These are phyloP conservation scores for Eudasyphora cyanicolor DNA, from an alignment of 2,888 invertebrate species.

Conservation along the genomic window DNA sequence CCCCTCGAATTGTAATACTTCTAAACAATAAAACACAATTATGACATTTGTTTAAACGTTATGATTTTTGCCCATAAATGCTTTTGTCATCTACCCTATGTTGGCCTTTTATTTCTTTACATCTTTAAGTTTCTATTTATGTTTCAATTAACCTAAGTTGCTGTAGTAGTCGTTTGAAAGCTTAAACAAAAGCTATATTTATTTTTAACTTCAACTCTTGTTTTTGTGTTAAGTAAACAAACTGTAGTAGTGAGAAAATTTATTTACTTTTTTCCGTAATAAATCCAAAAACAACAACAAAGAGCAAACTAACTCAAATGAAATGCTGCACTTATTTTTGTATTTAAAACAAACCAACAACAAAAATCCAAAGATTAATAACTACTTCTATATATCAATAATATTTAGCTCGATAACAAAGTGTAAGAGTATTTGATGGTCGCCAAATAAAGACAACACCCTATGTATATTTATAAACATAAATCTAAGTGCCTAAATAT, in stretches of 20 bases:
- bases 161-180: conserved; percentile 45
- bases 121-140: conserved; percentile 16
- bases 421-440: conserved; percentile 34
- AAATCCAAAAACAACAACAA: too few species aligned
- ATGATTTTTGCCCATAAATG: not conserved
- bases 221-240: conserved; percentile 25
- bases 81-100: conserved; percentile 30
- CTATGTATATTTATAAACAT: not conserved
- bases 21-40: too few species aligned
- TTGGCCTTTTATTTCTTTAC: conserved; percentile 12
- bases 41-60: not conserved
- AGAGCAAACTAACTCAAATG: too few species aligned
- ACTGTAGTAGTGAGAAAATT: conserved; percentile 6
- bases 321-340: conserved; percentile 9
- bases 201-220: conserved; percentile 1
- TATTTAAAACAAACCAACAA: not conserved
- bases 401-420: not conserved
- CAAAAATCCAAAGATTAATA: not conserved
- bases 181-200: not conserved
- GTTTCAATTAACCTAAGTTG: conserved; percentile 41
- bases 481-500: not conserved
- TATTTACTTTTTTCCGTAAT: not conserved
- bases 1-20: too few species aligned
- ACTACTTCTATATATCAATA: not conserved
- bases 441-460: too few species aligned